A percentile compares a stretch with the other conserved stretches of the same genome.
phyloP scores from a whole-genome alignment of 1,140 invertebrate species.

The Nebria ingens region DNA sequence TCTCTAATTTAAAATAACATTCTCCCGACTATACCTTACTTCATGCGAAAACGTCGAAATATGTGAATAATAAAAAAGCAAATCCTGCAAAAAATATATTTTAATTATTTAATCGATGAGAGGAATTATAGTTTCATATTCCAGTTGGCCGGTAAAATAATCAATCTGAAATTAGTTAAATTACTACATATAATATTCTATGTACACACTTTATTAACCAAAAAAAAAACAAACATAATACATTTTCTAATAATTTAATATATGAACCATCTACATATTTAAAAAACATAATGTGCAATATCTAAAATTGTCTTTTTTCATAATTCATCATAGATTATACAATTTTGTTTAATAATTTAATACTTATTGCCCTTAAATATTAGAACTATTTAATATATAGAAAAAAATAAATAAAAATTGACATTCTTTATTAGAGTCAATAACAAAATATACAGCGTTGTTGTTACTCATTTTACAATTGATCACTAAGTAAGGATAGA shows the following conservation, averaged over 20 bases:
- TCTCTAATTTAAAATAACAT: too few species aligned
- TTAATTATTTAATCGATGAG: too few species aligned
- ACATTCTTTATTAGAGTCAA: neutral
- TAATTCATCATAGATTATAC: too few species aligned
- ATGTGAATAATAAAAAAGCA: too few species aligned
- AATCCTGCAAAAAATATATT: too few species aligned
- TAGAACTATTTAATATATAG: neutral
- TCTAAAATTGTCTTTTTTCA: slow-evolving; percentile 7
- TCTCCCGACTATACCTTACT: too few species aligned
- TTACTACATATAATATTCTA: too few species aligned
- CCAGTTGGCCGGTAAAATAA: too few species aligned
- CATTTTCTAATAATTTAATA: slow-evolving; percentile 9
- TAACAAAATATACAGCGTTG: slow-evolving; percentile 6
- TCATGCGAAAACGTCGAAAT: too few species aligned
- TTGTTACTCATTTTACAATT: slow-evolving; percentile 3
- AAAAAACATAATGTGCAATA: slow-evolving; percentile 7
- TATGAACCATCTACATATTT: neutral
- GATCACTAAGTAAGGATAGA: neutral
- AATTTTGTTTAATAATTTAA: slow-evolving; percentile 6
- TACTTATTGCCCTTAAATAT: slow-evolving; percentile 8
- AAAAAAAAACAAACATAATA: slow-evolving; percentile 8
- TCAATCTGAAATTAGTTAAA: too few species aligned
- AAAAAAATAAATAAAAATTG: neutral
- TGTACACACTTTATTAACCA: slow-evolving; percentile 6
- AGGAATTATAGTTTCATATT: too few species aligned